Evolutionary conservation across 2,888 invertebrate genomes (phyloP), one percentile per base, ranked within the genome.

Genomic region (Boloria euphrosyne): DNA sequence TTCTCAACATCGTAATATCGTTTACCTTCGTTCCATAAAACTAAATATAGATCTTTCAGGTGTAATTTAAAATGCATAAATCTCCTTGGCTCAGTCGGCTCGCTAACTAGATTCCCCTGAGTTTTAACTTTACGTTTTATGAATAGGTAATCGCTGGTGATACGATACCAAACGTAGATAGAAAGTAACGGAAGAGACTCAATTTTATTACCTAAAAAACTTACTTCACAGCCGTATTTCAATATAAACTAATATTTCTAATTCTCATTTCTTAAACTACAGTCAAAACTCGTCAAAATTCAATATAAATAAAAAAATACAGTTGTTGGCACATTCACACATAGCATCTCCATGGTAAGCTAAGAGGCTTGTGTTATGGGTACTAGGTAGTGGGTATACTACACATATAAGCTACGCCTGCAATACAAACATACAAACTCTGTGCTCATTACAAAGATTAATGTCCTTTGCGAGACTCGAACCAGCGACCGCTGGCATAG

Each of bases 41-140:
- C 7, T 7, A 38, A 27, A 27, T 46, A 52, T 62, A 52, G 65
- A 67, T 62, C 57, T 66, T 67, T 62, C 70, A 68, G 62, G 70
- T 66, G 62, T 64, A 65, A 68, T 68, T 66, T 87, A 87, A 89
- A 90, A 90, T 90, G 87, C 89, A 90, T 90, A 89, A 90, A 90
- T 89, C 86, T 89, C 83, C 76, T 79, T 79, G 80, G 82, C 82
- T 82, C 83, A 80, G 83, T 81, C 81, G 80, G 81, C 79, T 77
- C 82, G 81, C 83, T 84, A 87, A 86, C 86, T 80, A 81, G 82
- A 82, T 84, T 84, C 88, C 85, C 84, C 57, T 55, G 85, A 80
- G 89, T 75, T 84, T 82, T 78, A 89, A 89, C 87, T 90, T 90
- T 82, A 80, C 82, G 82, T 86, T 86, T 86, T 86, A 88, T 90